These are phyloP conservation scores for Chelonus insularis DNA, from an alignment of 1,140 invertebrate genomes.

Conservation along the genomic window DNA sequence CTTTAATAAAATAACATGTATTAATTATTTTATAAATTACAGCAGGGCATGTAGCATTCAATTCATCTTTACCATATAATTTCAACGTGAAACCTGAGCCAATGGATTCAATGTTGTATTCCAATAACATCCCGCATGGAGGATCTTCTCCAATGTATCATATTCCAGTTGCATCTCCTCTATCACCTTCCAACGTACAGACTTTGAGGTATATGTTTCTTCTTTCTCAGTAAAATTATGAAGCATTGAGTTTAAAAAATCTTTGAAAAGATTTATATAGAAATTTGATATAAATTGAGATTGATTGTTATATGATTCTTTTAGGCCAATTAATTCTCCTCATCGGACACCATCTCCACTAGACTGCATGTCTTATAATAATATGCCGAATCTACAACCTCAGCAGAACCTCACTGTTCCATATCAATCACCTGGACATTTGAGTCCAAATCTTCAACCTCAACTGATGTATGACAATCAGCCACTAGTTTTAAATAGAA, in stretches of 20 bases:
- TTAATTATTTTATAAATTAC: not conserved
- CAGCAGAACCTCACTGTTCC: conserved; percentile 26
- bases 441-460: conserved; percentile 5
- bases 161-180: conserved; percentile 19
- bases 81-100: conserved; percentile 47
- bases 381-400: conserved; percentile 25
- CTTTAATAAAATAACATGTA: too few relatives aligned
- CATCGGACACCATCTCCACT: conserved; percentile 43
- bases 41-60: conserved; percentile 22
- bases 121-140: conserved; percentile 20
- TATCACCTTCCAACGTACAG: conserved; percentile 31
- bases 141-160: conserved; percentile 32
- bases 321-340: conserved; percentile 39
- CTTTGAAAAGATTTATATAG: too few relatives aligned
- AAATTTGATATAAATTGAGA: too few relatives aligned
- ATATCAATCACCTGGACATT: conserved; percentile 22
- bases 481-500: conserved; percentile 28
- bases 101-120: conserved; percentile 33
- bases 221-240: not conserved
- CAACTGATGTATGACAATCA: conserved; percentile 29
- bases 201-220: conserved; percentile 3
- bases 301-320: conserved; percentile 11
- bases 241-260: too few relatives aligned
- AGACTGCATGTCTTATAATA: conserved; percentile 31
- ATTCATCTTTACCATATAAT: conserved; percentile 34